Evolutionary conservation across 2,888 invertebrate species (phyloP).

Genomic region (Euclidia mi): DNA sequence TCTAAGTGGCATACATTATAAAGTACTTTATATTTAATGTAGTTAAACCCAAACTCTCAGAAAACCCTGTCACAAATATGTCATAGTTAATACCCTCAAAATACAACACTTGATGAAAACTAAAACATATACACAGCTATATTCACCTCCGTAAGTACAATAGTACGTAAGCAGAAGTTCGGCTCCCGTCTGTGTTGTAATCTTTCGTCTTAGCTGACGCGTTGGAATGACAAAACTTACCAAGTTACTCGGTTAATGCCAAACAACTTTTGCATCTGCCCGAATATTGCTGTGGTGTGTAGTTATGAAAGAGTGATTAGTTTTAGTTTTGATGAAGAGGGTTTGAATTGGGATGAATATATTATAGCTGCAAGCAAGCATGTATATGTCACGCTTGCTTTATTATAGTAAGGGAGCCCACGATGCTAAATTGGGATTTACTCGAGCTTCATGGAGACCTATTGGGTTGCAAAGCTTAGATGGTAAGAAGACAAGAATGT

Average conservation of each 20-base stretch:
- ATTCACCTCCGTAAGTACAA: constrained; percentile 6
- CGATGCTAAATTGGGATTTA: no score
- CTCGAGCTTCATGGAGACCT: no score
- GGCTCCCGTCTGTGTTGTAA: constrained; percentile 13
- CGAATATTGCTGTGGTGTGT: neutral
- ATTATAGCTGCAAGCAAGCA: no score
- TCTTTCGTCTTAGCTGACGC: constrained; percentile 18
- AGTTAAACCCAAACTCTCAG: no score
- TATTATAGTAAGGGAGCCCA: no score
- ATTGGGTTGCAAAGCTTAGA: no score
- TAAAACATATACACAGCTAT: constrained; percentile 3
- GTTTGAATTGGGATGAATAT: no score
- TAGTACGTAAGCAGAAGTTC: constrained; percentile 8
- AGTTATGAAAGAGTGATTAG: constrained; percentile 2
- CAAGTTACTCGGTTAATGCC: constrained; percentile 5
- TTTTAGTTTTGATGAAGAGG: neutral
- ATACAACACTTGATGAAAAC: neutral
- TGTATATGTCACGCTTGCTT: no score
- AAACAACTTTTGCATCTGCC: constrained; percentile 4
- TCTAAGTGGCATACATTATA: no score
- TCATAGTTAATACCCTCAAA: neutral
- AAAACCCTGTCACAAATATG: no score
- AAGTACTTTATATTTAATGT: no score
- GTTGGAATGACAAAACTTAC: constrained; percentile 43
- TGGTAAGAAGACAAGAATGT: no score